Evolutionary conservation across 1,140 invertebrate genomes (phyloP), one percentile per base, ranked within the genome.

Genomic region (Aporrectodea caliginosa): DNA sequence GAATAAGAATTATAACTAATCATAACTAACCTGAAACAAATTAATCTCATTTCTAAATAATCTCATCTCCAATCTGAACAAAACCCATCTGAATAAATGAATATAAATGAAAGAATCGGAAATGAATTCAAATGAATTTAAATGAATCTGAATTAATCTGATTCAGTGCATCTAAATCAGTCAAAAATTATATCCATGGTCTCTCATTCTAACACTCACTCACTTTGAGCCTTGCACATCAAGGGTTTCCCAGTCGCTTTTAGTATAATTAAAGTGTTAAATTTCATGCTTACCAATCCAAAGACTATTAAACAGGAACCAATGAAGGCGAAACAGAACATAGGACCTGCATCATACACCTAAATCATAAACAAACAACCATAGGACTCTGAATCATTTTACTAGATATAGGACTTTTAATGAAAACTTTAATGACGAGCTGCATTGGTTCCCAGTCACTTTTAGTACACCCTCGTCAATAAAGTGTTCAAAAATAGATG

Each of bases 301-400:
- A 87, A 31, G 16, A 85, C 82, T 73, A 87, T 84, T 1, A 86
- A 73, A 12, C 83, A 77, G 14, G 84, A 81, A n/a, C 86, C 84
- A 80, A 80, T 84, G 82, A 82, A 84, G 12, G 86, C 84, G 1
- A 85, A 83, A 84, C 83, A 84, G 73, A 86, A 87, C 35, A 87
- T 70, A 2, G 86, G 86, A 30, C 86, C 86, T 33, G 85, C 84
- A 74, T 86, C 85, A 31, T 79, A 80, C 34, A 86, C 80, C 86
- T 87, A 79, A 22, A 58, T 12, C 22, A 22, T 58, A 22, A 58
- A 58, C 6, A 58, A 6, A 58, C 6, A 58, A n/a, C n/a, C n/a
- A n/a, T n/a, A n/a, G n/a, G n/a, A n/a, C n/a, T n/a, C n/a, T n/a
- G n/a, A n/a, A n/a, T n/a, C n/a, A n/a, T n/a, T n/a, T n/a, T n/a